These are phyloP conservation scores for Conistra vaccinii DNA, from an alignment of 2,888 invertebrate species.

Conservation along the genomic window DNA sequence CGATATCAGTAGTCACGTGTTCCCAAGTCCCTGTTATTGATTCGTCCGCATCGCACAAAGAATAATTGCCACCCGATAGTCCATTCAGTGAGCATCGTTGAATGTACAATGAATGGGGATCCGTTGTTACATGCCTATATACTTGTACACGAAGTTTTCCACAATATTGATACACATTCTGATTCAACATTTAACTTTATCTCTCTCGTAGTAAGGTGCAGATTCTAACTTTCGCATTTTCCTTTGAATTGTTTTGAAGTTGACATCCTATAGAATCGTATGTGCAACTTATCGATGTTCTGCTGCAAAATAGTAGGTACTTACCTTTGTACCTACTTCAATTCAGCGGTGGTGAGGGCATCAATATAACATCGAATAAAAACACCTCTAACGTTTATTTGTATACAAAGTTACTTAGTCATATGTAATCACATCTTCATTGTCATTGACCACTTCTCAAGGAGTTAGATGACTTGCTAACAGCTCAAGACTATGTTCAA, in stretches of 20 bases:
- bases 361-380: neutral
- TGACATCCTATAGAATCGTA: constrained; percentile 19
- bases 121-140: constrained; percentile 36
- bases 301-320: constrained; percentile 22
- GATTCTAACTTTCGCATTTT: neutral
- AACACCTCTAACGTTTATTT: neutral
- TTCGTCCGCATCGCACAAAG: constrained; percentile 46
- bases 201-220: constrained; percentile 23
- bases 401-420: neutral
- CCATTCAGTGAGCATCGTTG: constrained; percentile 36
- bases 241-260: constrained; percentile 41
- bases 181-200: constrained; percentile 33
- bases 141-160: constrained; percentile 33
- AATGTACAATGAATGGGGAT: constrained; percentile 42
- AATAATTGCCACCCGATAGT: constrained; percentile 49
- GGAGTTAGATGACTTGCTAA: constrained; percentile 34
- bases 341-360: neutral
- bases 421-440: neutral
- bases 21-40: constrained; percentile 38
- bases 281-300: constrained; percentile 33
- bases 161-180: constrained; percentile 24
- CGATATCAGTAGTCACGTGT: constrained; percentile 2
- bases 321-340: constrained; percentile 6
- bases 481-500: constrained; percentile 13
- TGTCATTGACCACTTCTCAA: constrained; percentile 2